Evolutionary conservation across 2,113 vertebrate species (phyloP).

Genomic region (Sebastes schlegelii): DNA sequence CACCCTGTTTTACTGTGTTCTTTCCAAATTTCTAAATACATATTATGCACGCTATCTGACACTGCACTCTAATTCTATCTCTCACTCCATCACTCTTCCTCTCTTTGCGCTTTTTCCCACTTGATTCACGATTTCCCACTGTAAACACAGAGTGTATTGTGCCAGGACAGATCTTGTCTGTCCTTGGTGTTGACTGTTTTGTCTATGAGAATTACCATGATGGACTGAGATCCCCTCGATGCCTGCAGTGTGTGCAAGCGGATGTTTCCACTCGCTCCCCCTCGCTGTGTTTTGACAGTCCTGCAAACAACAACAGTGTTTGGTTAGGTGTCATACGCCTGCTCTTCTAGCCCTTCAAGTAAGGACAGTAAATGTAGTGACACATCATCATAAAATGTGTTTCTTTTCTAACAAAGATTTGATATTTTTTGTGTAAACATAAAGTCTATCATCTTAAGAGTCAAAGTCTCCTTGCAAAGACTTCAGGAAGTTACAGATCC

Average conservation of each 20-base stretch:
- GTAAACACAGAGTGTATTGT: conserved; percentile 56
- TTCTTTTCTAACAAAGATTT: neutral
- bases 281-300: conserved; percentile 46
- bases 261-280: conserved; percentile 28
- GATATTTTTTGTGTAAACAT: neutral
- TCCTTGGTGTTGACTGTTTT: conserved; percentile 61
- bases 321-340: neutral
- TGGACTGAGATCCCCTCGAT: conserved; percentile 36
- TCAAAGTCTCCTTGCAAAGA: neutral
- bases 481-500: too few species aligned
- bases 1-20: conserved; percentile 52
- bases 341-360: neutral
- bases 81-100: neutral
- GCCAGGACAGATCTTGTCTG: conserved; percentile 59
- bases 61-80: conserved; percentile 31
- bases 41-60: conserved; percentile 27
- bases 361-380: neutral
- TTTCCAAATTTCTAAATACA: conserved; percentile 44
- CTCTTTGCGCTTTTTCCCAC: conserved; percentile 12
- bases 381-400: neutral
- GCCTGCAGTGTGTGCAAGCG: neutral
- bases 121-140: conserved; percentile 21
- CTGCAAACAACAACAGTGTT: conserved; percentile 24
- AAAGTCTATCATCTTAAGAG: too few species aligned
- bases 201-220: conserved; percentile 64